These are phyloP conservation scores for Spilosoma lubricipeda DNA, from an alignment of 2,888 invertebrate genomes.

Conservation along the genomic window DNA sequence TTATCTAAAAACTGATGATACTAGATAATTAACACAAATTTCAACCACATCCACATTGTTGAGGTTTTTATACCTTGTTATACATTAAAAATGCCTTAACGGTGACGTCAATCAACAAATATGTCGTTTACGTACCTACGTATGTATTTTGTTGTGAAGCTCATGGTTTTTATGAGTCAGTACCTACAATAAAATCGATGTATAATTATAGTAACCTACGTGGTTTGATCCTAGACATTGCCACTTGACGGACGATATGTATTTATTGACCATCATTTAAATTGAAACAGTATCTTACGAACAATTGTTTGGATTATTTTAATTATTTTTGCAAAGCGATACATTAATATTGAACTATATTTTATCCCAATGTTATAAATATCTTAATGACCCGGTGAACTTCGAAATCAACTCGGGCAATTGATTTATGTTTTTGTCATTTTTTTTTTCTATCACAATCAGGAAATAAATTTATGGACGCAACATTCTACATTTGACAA, in stretches of 20 bases:
- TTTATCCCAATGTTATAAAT: background rate
- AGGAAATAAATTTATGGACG: too few relatives aligned
- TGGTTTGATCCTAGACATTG: background rate
- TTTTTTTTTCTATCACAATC: too few relatives aligned
- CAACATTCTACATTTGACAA: too few relatives aligned
- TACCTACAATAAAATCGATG: background rate
- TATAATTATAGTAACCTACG: background rate
- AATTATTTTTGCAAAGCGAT: background rate
- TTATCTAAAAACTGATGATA: background rate
- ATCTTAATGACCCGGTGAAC: too few relatives aligned
- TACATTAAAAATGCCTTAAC: background rate
- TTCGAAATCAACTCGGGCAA: too few relatives aligned
- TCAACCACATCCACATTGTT: background rate
- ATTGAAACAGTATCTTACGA: background rate
- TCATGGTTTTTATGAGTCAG: conserved; percentile 1
- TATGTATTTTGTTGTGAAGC: background rate
- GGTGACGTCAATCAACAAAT: background rate
- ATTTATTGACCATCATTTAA: background rate
- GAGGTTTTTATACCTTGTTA: background rate
- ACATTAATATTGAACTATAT: background rate
- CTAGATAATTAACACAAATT: background rate
- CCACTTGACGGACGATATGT: background rate
- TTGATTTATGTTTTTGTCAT: too few relatives aligned
- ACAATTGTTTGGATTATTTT: background rate
- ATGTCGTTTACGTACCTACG: background rate